phyloP scores from a whole-genome alignment of 2,888 invertebrate genomes.

The Agrochola macilenta region DNA sequence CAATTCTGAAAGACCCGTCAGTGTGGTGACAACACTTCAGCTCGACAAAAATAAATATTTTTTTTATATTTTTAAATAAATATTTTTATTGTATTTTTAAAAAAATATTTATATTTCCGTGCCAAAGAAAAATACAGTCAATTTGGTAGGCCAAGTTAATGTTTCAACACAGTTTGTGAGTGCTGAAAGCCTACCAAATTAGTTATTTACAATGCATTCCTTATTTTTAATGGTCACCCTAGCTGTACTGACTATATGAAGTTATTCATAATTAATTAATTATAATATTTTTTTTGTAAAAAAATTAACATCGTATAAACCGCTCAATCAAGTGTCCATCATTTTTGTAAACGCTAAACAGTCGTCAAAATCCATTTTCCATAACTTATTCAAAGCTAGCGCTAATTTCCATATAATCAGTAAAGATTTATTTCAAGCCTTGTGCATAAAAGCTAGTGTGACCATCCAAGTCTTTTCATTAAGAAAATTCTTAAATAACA shows the following conservation, averaged over 20 bases:
- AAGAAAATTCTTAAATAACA: slow-evolving; percentile 81
- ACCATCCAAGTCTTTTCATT: slow-evolving; percentile 74
- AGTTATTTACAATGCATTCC: slow-evolving; percentile 89
- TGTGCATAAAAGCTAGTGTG: slow-evolving; percentile 77
- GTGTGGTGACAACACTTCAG: slow-evolving; percentile 70
- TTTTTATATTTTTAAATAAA: slow-evolving; percentile 37
- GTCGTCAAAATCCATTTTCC: neutral
- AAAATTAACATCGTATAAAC: neutral
- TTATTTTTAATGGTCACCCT: slow-evolving; percentile 79
- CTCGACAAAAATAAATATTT: slow-evolving; percentile 63
- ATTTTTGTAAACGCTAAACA: slow-evolving; percentile 16
- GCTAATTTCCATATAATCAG: slow-evolving; percentile 69
- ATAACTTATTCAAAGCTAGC: neutral
- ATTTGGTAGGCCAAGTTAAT: slow-evolving; percentile 84
- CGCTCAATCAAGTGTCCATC: slow-evolving; percentile 1
- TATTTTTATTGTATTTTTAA: slow-evolving; percentile 26
- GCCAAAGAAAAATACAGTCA: slow-evolving; percentile 71
- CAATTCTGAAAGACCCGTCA: slow-evolving; percentile 73
- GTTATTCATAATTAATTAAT: neutral
- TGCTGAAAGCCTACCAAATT: slow-evolving; percentile 86
- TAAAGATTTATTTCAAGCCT: slow-evolving; percentile 68
- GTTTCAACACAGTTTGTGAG: slow-evolving; percentile 81
- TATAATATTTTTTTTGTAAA: neutral
- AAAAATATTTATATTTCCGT: slow-evolving; percentile 51
- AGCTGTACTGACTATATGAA: slow-evolving; percentile 72